Percentiles rank a stretch among this genome's conserved stretches.
Evolutionary conservation across 2,888 invertebrate species (phyloP).

Genomic region (Cephus sareptanus): DNA sequence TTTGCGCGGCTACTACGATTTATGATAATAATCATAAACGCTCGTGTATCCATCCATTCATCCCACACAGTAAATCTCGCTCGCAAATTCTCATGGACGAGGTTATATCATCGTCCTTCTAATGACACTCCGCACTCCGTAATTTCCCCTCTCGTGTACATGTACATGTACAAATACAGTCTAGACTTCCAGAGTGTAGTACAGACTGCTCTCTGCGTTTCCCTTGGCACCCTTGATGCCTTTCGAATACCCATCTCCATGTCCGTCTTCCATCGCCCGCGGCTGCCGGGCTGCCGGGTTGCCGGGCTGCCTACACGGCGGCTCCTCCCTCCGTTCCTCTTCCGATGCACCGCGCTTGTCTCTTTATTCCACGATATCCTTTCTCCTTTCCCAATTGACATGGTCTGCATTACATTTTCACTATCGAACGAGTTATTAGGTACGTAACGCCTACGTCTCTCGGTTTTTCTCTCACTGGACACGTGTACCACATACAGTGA

Average conservation of each 20-base stretch:
- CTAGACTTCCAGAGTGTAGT: too few relatives aligned
- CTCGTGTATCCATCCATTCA: constrained; percentile 45
- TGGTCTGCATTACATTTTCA: too few relatives aligned
- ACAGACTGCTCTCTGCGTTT: too few relatives aligned
- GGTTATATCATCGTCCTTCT: constrained; percentile 38
- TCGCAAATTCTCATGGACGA: constrained; percentile 58
- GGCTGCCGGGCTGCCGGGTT: too few relatives aligned
- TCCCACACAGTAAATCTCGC: constrained; percentile 65
- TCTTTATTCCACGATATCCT: constrained; percentile 9
- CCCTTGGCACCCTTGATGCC: constrained; percentile 24
- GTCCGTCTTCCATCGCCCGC: not conserved
- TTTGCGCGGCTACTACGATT: constrained; percentile 35
- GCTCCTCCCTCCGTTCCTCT: constrained; percentile 10
- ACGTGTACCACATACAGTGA: too few relatives aligned
- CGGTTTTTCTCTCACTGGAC: too few relatives aligned
- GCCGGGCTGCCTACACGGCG: too few relatives aligned
- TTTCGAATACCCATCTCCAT: constrained; percentile 16
- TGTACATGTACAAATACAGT: too few relatives aligned
- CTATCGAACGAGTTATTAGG: too few relatives aligned
- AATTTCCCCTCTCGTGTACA: too few relatives aligned
- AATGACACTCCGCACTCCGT: not conserved
- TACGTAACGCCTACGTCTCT: too few relatives aligned
- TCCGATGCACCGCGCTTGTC: constrained; percentile 18
- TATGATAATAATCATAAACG: constrained; percentile 60
- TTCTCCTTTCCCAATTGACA: too few relatives aligned